These are phyloP conservation scores for Caenorhabditis latens DNA, from an alignment of 1,140 invertebrate species.

Conservation along the genomic window DNA sequence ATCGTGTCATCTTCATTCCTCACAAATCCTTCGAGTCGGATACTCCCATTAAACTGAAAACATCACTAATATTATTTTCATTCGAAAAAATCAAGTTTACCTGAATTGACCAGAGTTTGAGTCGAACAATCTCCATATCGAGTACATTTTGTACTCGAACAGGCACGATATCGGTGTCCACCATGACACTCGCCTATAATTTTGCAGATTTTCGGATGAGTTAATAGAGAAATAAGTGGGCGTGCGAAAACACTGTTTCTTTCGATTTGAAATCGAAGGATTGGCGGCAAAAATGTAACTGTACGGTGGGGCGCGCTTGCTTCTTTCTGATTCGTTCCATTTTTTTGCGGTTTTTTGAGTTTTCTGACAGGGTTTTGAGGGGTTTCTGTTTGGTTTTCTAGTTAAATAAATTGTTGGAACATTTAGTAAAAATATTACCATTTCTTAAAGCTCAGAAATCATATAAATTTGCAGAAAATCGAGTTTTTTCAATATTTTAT, in stretches of 20 bases:
- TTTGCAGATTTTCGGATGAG: no score
- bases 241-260: not conserved
- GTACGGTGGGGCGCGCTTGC: conserved; percentile 1
- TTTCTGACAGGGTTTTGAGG: not conserved
- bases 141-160: conserved; percentile 52
- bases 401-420: no score
- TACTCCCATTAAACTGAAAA: conserved; percentile 2
- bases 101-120: conserved; percentile 36
- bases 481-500: no score
- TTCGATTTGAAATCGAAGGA: not conserved
- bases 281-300: conserved; percentile 8
- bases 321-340: not conserved
- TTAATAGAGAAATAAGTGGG: not conserved
- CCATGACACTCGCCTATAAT: not conserved
- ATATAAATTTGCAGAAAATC: no score
- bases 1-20: not conserved
- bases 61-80: not conserved
- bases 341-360: not conserved
- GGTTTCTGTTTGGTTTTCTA: not conserved
- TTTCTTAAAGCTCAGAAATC: no score
- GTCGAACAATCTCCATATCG: conserved; percentile 33
- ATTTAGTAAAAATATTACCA: no score
- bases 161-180: not conserved
- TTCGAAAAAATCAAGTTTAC: not conserved
- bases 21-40: conserved; percentile 19